These are phyloP conservation scores for Platynereis dumerilii DNA, from an alignment of 2,888 invertebrate genomes.

Conservation along the genomic window DNA sequence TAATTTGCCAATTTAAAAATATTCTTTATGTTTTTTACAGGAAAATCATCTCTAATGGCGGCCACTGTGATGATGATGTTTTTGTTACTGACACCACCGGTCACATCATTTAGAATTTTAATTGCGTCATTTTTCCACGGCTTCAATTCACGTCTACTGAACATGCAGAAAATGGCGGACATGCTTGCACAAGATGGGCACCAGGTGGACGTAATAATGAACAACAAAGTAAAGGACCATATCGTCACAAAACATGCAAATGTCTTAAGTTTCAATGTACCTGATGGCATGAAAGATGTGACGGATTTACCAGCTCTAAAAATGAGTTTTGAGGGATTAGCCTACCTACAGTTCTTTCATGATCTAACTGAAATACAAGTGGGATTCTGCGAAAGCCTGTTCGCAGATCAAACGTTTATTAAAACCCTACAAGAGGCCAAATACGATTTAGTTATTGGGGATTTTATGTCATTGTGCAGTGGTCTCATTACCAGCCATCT, in stretches of 20 bases:
- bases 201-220: not conserved
- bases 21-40: too few species aligned
- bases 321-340: too few species aligned
- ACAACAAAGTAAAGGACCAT: not conserved
- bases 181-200: not conserved
- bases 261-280: not conserved
- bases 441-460: not conserved
- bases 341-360: too few species aligned
- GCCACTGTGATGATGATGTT: too few species aligned
- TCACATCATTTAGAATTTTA: not conserved
- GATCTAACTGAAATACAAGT: too few species aligned
- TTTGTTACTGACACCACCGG: too few species aligned
- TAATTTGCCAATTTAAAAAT: too few species aligned
- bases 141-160: not conserved
- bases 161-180: conserved; percentile 8
- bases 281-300: not conserved
- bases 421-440: not conserved
- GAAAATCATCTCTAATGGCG: too few species aligned
- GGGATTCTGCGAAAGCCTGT: not conserved
- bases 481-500: not conserved
- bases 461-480: not conserved
- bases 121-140: not conserved
- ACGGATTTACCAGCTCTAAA: not conserved
- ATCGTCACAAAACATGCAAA: not conserved
- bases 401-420: not conserved